Evolutionary conservation across 1,140 invertebrate species (phyloP), one percentile per base, ranked within the genome.

Genomic region (Laodelphax striatellus): DNA sequence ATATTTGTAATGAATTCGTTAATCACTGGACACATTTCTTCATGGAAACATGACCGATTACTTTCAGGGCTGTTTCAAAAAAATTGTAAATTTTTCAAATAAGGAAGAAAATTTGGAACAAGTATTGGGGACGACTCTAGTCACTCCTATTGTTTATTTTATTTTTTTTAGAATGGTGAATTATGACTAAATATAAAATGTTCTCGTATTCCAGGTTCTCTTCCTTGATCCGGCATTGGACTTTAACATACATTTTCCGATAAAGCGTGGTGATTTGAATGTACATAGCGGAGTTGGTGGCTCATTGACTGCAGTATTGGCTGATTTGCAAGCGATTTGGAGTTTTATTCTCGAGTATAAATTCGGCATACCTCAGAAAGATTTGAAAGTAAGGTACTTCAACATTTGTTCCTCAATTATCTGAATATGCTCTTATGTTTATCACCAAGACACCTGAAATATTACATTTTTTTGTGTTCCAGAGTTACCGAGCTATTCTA

Each of bases 171-270:
- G n/a, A 44, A 14, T 19, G 17, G 17, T 9, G 9, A 9, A 44
- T 44, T 44, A 44, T n/a, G 2, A 44, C 3, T 44, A 2, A 44
- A 44, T 9, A n/a, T n/a, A n/a, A n/a, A 44, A 19, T 9, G 14
- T 19, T 50, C 8, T 10, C 16, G 16, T 34, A 14, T 68, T 67
- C 17, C 58, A 82, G 79, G 75, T 89, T 38, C 72, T 96, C 4
- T 81, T 84, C 65, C 73, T 92, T 24, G 80, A 86, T 69, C 86
- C 91, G 3, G 76, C 79, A 3, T 77, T 82, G 50, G 75, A 83
- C 57, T 96, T 87, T 68, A 91, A 92, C 69, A 78, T 96, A 57
- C 88, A 93, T 71, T 96, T 95, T 76, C 94, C 94, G 11, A 88
- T 92, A 62, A 80, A 80, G 68, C 76, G 91, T 66, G 92, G 92